Conservation (phyloP, 2,888 invertebrate species). For the Eretmocerus hayati region DNA sequence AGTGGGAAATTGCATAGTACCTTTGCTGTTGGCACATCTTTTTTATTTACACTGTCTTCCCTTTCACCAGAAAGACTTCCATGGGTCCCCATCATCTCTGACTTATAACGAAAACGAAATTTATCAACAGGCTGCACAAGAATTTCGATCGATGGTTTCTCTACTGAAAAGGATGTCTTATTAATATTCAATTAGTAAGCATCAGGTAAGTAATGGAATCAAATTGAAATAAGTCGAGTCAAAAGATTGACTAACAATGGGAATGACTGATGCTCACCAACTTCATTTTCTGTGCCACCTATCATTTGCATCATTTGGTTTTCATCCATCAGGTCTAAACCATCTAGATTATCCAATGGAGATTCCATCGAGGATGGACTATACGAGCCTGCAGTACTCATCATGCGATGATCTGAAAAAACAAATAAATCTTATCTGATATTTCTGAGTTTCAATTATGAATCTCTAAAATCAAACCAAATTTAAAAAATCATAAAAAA, state of each 20-base stretch:
- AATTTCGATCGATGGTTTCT: slow-evolving; percentile 56
- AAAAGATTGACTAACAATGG: too few relatives aligned
- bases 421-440: not conserved
- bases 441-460: not conserved
- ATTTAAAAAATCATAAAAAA: not conserved
- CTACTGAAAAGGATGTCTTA: too few relatives aligned
- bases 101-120: slow-evolving; percentile 77
- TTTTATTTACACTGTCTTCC: slow-evolving; percentile 54
- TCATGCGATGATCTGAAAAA: slow-evolving; percentile 8
- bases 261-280: too few relatives aligned
- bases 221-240: too few relatives aligned
- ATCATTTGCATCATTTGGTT: not conserved
- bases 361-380: slow-evolving; percentile 13
- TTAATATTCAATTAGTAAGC: too few relatives aligned
- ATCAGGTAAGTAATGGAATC: too few relatives aligned
- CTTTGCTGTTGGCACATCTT: slow-evolving; percentile 70
- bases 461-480: not conserved
- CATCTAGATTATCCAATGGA: not conserved
- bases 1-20: slow-evolving; percentile 43
- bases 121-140: slow-evolving; percentile 70
- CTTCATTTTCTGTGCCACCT: too few relatives aligned
- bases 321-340: too few relatives aligned
- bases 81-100: slow-evolving; percentile 77
- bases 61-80: slow-evolving; percentile 66
- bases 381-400: slow-evolving; percentile 8